Evolutionary conservation across 2,797 vertebrate species (phyloP).

Genomic region (Acanthurus tractus): DNA sequence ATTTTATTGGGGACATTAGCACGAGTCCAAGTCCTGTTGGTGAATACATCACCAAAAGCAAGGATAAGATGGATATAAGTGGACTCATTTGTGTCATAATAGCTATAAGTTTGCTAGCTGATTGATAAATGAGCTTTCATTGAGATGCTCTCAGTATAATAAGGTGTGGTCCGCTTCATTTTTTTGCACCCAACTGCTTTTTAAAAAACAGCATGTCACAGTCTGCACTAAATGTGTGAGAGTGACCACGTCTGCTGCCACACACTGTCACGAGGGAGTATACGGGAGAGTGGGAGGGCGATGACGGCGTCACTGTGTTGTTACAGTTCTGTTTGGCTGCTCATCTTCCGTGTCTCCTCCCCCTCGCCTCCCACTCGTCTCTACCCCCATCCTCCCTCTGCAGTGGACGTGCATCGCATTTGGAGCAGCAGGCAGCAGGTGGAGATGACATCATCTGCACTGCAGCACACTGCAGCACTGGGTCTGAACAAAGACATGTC

Average conservation of each 20-base stretch:
- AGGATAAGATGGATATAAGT: neutral
- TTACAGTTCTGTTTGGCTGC: constrained; percentile 80
- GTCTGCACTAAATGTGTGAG: constrained; percentile 63
- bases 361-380: constrained; percentile 72
- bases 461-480: constrained; percentile 93
- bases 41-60: neutral
- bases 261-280: constrained; percentile 78
- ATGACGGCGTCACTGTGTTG: constrained; percentile 74
- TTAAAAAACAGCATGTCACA: constrained; percentile 42
- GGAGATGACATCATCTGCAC: constrained; percentile 90
- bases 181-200: constrained; percentile 34
- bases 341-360: constrained; percentile 74
- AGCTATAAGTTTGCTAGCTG: neutral
- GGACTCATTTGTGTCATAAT: constrained; percentile 5
- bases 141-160: constrained; percentile 22
- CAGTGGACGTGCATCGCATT: constrained; percentile 88
- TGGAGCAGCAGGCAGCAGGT: constrained; percentile 88
- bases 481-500: constrained; percentile 90
- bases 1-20: constrained; percentile 14
- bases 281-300: constrained; percentile 70
- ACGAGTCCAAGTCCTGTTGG: constrained; percentile 22
- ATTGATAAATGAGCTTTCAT: constrained; percentile 8
- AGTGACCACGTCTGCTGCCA: constrained; percentile 70
- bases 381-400: constrained; percentile 84
- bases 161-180: neutral